Evolutionary conservation across 2,888 invertebrate genomes (phyloP), one percentile per base, ranked within the genome.

Genomic region (Mechanitis messenoides): DNA sequence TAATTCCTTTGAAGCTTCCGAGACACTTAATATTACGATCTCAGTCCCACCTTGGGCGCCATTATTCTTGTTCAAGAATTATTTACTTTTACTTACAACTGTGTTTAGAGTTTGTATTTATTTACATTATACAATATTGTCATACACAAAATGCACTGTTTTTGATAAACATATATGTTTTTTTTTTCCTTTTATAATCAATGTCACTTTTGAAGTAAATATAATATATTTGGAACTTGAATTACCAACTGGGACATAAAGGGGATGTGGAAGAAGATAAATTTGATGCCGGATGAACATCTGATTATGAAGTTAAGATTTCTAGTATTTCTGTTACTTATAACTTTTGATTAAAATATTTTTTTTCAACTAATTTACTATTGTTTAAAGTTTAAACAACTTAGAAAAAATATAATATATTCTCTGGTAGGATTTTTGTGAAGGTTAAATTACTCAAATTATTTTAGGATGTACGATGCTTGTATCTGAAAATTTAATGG

Each of bases 281-380:
- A 50, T 50, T 50, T 50, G 47, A 50, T 50, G 11, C 31, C 9
- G 11, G 50, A 50, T 50, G 50, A 50, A 50, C 3, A 31, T 50
- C 11, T 50, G 28, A 50, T 50, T 50, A 50, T 50, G 31, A 50
- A 31, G 28, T 50, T 4, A 50, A 50, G 50, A 50, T 31, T 7
- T 31, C 31, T 50, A 20, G 20, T 6, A 20, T 12, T 6, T 50
- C 6, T 50, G 11, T 42, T 42, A 42, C 31, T 31, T 5, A 31
- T 50, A 3, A 31, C 11, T 2, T 20, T 20, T 20, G 20, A 20
- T 7, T 11, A 31, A 31, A 3, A 50, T 50, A 31, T 47, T 20
- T 20, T 46, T 50, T 50, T 50, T 7, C 28, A 6, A 9, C 6
- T 42, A 9, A 9, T 42, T 42, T 9, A 42, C 42, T 42, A 9